Evolutionary conservation across 2,113 vertebrate genomes (phyloP).

Genomic region (Equus przewalskii): DNA sequence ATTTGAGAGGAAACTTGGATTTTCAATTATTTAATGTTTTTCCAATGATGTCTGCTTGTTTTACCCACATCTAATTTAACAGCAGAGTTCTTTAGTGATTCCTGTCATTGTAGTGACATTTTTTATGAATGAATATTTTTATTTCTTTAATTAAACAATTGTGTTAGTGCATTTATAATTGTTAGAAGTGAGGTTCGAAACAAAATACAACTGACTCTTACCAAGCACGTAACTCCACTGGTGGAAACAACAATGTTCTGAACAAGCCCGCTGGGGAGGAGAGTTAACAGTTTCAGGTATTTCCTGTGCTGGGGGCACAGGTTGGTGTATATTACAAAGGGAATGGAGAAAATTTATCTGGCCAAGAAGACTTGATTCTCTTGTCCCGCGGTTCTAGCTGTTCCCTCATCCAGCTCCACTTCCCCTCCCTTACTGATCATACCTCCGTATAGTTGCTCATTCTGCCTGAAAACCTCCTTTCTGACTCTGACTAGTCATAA

Average conservation of each 20-base stretch:
- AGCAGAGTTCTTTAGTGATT: background rate
- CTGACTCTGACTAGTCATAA: background rate
- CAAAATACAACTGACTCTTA: background rate
- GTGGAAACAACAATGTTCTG: background rate
- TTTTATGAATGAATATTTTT: background rate
- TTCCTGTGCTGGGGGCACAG: background rate
- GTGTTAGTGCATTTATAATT: background rate
- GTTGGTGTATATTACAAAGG: background rate
- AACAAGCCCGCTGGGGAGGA: background rate
- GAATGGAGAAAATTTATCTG: background rate
- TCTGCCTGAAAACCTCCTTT: background rate
- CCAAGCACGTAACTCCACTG: background rate
- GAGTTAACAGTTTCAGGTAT: background rate
- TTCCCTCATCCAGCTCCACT: background rate
- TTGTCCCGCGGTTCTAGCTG: background rate
- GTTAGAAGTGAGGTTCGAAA: background rate
- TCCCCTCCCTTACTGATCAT: fast-evolving
- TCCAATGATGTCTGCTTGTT: background rate
- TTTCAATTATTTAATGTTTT: background rate
- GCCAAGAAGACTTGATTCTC: background rate
- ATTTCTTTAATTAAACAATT: background rate
- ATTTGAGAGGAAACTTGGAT: background rate
- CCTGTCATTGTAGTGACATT: background rate
- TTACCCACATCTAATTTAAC: background rate
- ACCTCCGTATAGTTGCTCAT: background rate